These are phyloP conservation scores for Vanessa atalanta DNA, from an alignment of 1,140 invertebrate genomes.

Conservation along the genomic window DNA sequence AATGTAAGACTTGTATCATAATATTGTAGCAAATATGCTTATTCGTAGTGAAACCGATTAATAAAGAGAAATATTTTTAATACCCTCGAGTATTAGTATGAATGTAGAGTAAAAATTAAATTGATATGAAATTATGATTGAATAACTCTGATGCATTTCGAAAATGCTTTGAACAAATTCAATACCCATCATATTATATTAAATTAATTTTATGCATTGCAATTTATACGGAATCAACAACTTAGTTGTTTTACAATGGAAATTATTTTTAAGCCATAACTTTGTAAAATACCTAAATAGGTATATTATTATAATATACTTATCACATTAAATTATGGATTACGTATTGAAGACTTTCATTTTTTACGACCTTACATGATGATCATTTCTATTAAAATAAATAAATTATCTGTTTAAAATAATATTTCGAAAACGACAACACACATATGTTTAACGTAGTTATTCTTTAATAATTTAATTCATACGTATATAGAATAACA, in stretches of 20 bases:
- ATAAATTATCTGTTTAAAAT: too few species aligned
- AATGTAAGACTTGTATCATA: constrained; percentile 77
- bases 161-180: constrained; percentile 52
- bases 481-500: too few species aligned
- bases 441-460: too few species aligned
- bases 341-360: constrained; percentile 58
- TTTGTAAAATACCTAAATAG: constrained; percentile 64
- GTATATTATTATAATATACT: constrained; percentile 67
- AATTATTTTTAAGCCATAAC: constrained; percentile 65
- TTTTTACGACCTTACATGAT: constrained; percentile 28
- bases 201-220: constrained; percentile 47
- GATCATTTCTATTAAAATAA: too few species aligned
- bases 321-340: constrained; percentile 78
- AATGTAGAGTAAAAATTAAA: constrained; percentile 41
- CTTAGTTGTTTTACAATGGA: constrained; percentile 71
- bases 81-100: constrained; percentile 73
- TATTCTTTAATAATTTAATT: too few species aligned
- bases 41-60: constrained; percentile 56
- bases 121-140: constrained; percentile 22
- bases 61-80: constrained; percentile 73
- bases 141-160: constrained; percentile 46
- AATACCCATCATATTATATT: constrained; percentile 37
- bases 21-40: constrained; percentile 58
- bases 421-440: too few species aligned
- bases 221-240: constrained; percentile 57